A percentile compares a stretch with the other conserved stretches of the same genome.
These are phyloP conservation scores for Todus mexicanus DNA, from an alignment of 2,797 vertebrate genomes.

Conservation along the genomic window DNA sequence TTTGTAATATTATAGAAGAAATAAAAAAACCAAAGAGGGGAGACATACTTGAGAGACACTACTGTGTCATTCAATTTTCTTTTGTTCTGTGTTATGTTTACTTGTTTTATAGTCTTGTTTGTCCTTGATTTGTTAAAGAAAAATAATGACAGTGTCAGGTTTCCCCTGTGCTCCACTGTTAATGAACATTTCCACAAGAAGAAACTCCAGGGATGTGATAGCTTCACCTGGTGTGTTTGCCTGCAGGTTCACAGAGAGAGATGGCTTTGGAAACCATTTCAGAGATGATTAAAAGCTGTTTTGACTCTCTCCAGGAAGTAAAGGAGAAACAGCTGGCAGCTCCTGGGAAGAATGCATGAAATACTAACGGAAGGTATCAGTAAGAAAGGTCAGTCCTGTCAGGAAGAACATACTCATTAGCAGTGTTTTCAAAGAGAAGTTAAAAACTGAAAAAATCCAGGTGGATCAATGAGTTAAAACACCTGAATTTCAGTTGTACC, in stretches of 20 bases:
- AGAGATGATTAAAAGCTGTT: conserved; percentile 23
- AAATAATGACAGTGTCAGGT: neutral
- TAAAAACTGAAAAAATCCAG: neutral
- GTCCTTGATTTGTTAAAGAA: neutral
- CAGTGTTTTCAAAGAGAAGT: neutral
- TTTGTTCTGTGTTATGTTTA: neutral
- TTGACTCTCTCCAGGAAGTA: conserved; percentile 16
- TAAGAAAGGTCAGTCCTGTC: neutral
- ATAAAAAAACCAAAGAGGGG: accelerated
- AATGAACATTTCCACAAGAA: neutral
- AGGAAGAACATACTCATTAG: neutral
- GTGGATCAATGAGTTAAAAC: neutral
- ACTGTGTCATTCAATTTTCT: neutral
- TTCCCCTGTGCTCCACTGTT: neutral
- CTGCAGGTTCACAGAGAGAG: neutral
- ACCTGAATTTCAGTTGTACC: neutral
- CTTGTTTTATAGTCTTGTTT: neutral
- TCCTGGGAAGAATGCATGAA: neutral
- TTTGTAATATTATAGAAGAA: neutral
- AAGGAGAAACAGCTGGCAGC: neutral
- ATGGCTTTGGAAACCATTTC: neutral
- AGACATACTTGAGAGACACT: too few species aligned
- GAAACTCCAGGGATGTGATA: neutral
- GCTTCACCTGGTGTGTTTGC: neutral
- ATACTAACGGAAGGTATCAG: neutral